Percentiles rank a stretch among this genome's conserved stretches.
phyloP scores from a whole-genome alignment of 2,113 vertebrate species.

The Castor canadensis region DNA sequence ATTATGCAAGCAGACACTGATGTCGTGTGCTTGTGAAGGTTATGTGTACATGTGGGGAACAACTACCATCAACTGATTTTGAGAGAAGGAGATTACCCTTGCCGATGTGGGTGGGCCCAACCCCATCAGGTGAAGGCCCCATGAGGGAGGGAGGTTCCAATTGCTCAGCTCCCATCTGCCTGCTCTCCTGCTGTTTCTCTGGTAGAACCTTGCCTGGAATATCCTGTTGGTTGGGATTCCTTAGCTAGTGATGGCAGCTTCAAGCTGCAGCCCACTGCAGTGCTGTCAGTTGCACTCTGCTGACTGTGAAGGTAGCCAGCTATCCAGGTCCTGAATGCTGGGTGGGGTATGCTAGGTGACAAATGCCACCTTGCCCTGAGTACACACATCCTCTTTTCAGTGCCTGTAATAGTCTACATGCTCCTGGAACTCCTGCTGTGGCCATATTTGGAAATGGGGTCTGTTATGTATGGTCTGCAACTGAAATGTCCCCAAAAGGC shows the following conservation, averaged over 20 bases:
- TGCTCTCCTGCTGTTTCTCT: background rate
- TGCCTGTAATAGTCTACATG: too few species aligned
- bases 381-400: too few species aligned
- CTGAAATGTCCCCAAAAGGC: too few species aligned
- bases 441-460: background rate
- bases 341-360: background rate
- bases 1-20: background rate
- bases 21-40: rapidly evolving
- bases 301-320: rapidly evolving
- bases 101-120: background rate
- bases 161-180: background rate
- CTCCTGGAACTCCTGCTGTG: background rate
- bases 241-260: rapidly evolving
- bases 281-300: rapidly evolving
- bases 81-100: background rate
- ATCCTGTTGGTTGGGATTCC: too few species aligned
- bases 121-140: background rate
- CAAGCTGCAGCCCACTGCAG: rapidly evolving
- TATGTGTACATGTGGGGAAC: rapidly evolving
- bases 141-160: too few species aligned
- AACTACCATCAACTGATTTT: rapidly evolving
- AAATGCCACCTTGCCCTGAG: background rate
- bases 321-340: background rate
- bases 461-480: too few species aligned
- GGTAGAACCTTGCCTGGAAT: too few species aligned